Conservation (phyloP, 23 tunicate genomes). For the Oikopleura albicans region DNA sequence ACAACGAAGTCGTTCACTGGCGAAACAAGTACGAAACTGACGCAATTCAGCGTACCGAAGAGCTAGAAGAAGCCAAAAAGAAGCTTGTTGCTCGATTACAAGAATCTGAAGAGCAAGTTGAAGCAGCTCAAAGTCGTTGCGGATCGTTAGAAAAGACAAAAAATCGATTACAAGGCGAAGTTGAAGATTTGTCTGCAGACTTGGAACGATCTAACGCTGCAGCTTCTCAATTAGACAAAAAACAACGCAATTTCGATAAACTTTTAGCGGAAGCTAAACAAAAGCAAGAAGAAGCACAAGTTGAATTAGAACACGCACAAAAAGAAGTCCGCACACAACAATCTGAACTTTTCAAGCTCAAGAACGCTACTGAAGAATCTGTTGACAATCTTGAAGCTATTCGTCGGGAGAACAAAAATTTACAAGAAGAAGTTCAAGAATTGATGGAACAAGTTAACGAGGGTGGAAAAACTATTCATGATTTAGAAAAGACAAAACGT, state of each 20-base stretch:
- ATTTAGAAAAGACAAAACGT: constrained; percentile 63
- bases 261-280: constrained; percentile 67
- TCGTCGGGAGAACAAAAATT: constrained; percentile 76
- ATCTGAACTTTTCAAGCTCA: constrained; percentile 33
- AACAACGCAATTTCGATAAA: constrained; percentile 77
- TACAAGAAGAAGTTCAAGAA: no score
- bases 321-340: constrained; percentile 74
- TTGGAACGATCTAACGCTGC: constrained; percentile 78
- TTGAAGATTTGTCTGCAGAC: constrained; percentile 61
- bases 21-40: no score
- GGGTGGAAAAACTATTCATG: constrained; percentile 76
- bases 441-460: constrained; percentile 66
- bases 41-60: no score
- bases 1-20: no score
- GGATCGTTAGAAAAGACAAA: no score
- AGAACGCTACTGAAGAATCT: constrained; percentile 85
- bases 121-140: no score
- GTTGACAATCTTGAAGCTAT: constrained; percentile 63
- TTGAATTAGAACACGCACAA: constrained; percentile 71
- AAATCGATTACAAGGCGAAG: no score
- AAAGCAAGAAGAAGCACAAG: constrained; percentile 58
- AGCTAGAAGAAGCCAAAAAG: no score
- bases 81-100: no score
- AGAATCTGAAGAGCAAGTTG: no score
- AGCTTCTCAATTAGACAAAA: constrained; percentile 67